Evolutionary conservation across 1,140 invertebrate genomes (phyloP).

Genomic region (Diorhabda sublineata): DNA sequence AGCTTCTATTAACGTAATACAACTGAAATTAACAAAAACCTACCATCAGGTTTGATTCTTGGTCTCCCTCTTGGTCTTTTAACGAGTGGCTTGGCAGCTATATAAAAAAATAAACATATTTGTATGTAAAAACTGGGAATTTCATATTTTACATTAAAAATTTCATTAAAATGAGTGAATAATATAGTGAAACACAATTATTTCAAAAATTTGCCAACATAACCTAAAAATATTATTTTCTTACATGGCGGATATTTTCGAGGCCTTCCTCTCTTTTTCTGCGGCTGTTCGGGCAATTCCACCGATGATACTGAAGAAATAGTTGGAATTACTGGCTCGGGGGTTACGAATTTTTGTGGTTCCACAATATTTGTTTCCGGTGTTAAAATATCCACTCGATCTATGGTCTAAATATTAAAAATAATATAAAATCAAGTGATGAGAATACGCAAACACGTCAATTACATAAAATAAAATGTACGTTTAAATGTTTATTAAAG

Average conservation of each 20-base stretch:
- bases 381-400: slow-evolving; percentile 22
- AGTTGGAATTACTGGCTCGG: not conserved
- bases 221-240: not conserved
- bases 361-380: slow-evolving; percentile 15
- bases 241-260: slow-evolving; percentile 32
- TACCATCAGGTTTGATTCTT: slow-evolving; percentile 23
- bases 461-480: no score
- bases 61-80: slow-evolving; percentile 33
- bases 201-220: no score
- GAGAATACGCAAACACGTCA: no score
- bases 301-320: not conserved
- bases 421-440: no score
- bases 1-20: no score
- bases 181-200: no score
- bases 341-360: not conserved
- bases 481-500: no score
- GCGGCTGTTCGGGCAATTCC: not conserved
- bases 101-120: slow-evolving; percentile 19
- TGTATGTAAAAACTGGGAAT: no score
- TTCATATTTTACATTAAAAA: no score
- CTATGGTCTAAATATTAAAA: slow-evolving; percentile 24
- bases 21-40: not conserved
- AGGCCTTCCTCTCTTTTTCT: slow-evolving; percentile 32
- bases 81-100: slow-evolving; percentile 23
- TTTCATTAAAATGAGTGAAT: no score